Evolutionary conservation across 2,113 vertebrate genomes (phyloP).

Genomic region (Nycticryphes semicollaris): DNA sequence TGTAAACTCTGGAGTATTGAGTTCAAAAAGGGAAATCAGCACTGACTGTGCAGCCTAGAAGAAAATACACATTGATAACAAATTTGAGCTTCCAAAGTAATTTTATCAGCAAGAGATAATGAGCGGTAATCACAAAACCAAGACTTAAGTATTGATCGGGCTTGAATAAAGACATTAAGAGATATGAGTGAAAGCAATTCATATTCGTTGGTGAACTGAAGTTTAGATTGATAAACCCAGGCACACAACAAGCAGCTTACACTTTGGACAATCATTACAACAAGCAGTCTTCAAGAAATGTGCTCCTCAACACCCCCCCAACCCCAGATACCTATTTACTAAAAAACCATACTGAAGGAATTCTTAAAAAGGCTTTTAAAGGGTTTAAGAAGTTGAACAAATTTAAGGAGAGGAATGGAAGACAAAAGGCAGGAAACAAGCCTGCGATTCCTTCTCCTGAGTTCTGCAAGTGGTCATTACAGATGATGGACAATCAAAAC

Average conservation of each 20-base stretch:
- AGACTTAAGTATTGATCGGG: background rate
- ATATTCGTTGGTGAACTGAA: background rate
- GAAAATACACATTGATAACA: background rate
- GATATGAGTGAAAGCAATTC: background rate
- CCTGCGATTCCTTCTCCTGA: background rate
- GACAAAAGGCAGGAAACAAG: background rate
- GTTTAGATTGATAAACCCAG: background rate
- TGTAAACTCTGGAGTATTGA: slow-evolving; percentile 98
- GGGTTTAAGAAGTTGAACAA: background rate
- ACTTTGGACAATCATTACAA: background rate
- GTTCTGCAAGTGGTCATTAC: background rate
- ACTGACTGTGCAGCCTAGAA: slow-evolving; percentile 92
- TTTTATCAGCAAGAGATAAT: background rate
- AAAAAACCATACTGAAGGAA: background rate
- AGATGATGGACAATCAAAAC: background rate
- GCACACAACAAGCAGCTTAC: background rate
- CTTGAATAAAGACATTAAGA: background rate
- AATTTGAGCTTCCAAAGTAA: background rate
- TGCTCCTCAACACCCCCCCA: background rate
- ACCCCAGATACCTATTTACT: background rate
- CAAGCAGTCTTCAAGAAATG: background rate
- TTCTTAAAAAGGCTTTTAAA: background rate
- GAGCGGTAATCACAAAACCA: background rate
- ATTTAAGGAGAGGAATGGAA: background rate
- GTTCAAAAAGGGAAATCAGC: slow-evolving; percentile 94